Evolutionary conservation across 2,797 vertebrate species (phyloP).

Genomic region (Sebastes vulpes): DNA sequence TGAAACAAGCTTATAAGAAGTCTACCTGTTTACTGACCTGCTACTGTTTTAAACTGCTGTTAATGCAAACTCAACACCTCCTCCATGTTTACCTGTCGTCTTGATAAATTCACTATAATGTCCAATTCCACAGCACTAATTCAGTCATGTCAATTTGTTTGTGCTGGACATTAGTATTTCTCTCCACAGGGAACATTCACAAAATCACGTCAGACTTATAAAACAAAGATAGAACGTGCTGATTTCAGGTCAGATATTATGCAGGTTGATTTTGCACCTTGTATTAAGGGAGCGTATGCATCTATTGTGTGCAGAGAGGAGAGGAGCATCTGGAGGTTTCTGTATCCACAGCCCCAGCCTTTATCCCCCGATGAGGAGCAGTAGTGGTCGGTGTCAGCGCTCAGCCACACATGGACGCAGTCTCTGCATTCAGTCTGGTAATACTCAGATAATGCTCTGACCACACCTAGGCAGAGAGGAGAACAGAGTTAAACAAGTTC

Average conservation of each 20-base stretch:
- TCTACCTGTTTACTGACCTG: too few relatives aligned
- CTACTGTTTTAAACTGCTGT: not conserved
- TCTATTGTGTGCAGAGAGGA: conserved; percentile 89
- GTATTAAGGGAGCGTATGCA: conserved; percentile 80
- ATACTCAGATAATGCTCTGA: conserved; percentile 83
- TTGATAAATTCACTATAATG: not conserved
- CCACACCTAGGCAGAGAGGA: conserved; percentile 83
- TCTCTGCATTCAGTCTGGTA: conserved; percentile 88
- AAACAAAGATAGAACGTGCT: not conserved
- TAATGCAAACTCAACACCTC: not conserved
- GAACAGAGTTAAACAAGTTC: not conserved
- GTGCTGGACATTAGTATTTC: not conserved
- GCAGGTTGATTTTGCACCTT: conserved; percentile 79
- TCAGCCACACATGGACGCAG: conserved; percentile 90
- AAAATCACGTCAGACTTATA: not conserved
- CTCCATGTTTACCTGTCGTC: too few relatives aligned
- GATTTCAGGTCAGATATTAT: not conserved
- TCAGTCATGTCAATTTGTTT: not conserved
- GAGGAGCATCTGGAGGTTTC: conserved; percentile 96
- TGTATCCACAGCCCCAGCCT: conserved; percentile 97
- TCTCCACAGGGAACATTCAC: not conserved
- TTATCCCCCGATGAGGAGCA: conserved; percentile 90
- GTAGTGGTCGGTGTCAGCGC: conserved; percentile 91
- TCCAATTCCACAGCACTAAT: not conserved
- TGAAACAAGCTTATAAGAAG: not conserved